phyloP scores from a whole-genome alignment of 1,140 invertebrate genomes.

The Oryctes rhinoceros region DNA sequence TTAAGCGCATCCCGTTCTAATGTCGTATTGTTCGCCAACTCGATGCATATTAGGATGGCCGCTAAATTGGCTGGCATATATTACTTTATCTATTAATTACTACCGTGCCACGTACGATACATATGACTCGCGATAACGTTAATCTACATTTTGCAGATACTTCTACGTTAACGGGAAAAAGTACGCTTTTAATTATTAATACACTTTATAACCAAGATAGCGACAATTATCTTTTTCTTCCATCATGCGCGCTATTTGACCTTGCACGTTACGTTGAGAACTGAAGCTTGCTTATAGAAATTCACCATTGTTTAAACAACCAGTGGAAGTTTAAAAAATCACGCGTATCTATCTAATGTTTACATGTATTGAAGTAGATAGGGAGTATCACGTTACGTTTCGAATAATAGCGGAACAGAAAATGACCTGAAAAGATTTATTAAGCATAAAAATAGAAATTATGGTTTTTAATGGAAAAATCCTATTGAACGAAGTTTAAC shows the following conservation, averaged over 20 bases:
- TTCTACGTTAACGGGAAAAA: neutral
- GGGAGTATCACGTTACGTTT: too few species aligned
- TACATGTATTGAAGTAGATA: too few species aligned
- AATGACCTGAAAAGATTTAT: too few species aligned
- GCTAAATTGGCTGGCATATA: neutral
- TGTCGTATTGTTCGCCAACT: neutral
- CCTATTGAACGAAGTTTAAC: too few species aligned
- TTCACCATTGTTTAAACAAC: neutral
- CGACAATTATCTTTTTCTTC: neutral
- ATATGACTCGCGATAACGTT: neutral
- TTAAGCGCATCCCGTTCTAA: neutral
- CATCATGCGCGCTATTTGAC: neutral
- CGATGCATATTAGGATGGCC: neutral
- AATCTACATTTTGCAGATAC: constrained; percentile 15
- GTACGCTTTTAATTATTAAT: neutral
- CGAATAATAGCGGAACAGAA: too few species aligned
- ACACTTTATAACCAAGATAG: neutral
- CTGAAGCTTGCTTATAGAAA: neutral
- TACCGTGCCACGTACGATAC: neutral
- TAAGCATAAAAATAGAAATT: too few species aligned
- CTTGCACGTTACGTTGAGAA: neutral
- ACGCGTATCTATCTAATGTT: too few species aligned
- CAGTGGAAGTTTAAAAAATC: too few species aligned
- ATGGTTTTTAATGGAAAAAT: too few species aligned
- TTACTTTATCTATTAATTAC: neutral